These are phyloP conservation scores for Crenuchus spilurus DNA, from an alignment of 2,797 vertebrate genomes.

Conservation along the genomic window DNA sequence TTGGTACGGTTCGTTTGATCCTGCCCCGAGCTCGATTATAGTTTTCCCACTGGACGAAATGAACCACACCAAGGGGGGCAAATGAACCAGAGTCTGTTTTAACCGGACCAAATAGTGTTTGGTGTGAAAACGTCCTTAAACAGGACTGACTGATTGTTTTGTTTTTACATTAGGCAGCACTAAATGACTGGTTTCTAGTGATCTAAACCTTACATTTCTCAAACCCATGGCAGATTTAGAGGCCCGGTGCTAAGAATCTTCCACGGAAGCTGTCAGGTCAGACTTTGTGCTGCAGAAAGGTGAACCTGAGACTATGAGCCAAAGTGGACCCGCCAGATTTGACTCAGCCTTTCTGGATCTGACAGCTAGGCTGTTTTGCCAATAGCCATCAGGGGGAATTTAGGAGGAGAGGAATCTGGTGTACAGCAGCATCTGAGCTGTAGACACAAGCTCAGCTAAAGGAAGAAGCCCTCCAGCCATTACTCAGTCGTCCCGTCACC, in stretches of 20 bases:
- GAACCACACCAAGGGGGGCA: no score
- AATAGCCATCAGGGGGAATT: constrained; percentile 37
- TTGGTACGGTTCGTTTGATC: no score
- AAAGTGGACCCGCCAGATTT: constrained; percentile 26
- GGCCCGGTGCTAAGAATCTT: not conserved
- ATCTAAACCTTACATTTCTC: no score
- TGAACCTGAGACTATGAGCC: constrained; percentile 25
- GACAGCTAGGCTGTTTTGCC: constrained; percentile 30
- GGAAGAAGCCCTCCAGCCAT: constrained; percentile 8
- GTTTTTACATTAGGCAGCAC: no score
- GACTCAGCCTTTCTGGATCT: constrained; percentile 17
- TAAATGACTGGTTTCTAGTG: no score
- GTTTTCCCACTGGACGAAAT: no score
- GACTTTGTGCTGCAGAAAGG: not conserved
- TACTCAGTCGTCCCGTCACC: constrained; percentile 7
- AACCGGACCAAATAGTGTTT: no score
- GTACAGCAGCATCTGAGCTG: constrained; percentile 3
- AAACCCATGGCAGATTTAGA: not conserved
- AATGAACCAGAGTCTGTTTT: no score
- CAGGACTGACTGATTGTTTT: no score
- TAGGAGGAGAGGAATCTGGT: constrained; percentile 21
- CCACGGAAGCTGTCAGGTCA: not conserved
- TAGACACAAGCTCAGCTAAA: constrained; percentile 12
- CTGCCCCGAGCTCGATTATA: no score
- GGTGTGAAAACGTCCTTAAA: no score